Evolutionary conservation across 2,888 invertebrate genomes (phyloP).

Genomic region (Stenodera caucasica): DNA sequence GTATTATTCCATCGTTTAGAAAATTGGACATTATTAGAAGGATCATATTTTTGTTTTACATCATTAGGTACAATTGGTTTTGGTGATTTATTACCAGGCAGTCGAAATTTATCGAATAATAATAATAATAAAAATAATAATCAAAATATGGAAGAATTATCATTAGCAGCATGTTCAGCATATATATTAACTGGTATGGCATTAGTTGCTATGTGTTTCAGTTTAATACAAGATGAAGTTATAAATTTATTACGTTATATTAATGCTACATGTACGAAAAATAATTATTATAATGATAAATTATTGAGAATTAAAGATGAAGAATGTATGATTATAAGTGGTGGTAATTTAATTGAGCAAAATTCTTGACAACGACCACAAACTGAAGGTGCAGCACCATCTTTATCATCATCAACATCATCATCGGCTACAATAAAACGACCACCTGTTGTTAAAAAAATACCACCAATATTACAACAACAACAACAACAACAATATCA

Average conservation of each 20-base stretch:
- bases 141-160: no score
- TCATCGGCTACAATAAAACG: constrained; percentile 46
- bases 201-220: constrained; percentile 87
- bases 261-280: constrained; percentile 47
- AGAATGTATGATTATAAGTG: constrained; percentile 56
- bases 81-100: constrained; percentile 80
- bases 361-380: constrained; percentile 59
- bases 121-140: constrained; percentile 64
- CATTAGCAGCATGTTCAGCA: constrained; percentile 86
- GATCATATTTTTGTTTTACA: constrained; percentile 95
- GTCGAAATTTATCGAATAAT: constrained; percentile 53
- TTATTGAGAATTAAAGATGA: constrained; percentile 53
- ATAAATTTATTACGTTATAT: constrained; percentile 60
- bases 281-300: no score
- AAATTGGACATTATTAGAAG: constrained; percentile 87
- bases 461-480: constrained; percentile 54
- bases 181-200: constrained; percentile 87
- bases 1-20: constrained; percentile 86
- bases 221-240: constrained; percentile 86
- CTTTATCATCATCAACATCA: constrained; percentile 41
- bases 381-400: constrained; percentile 56
- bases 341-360: constrained; percentile 43
- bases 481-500: no score
- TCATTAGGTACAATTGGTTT: constrained; percentile 91
- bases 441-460: constrained; percentile 48